phyloP scores from a whole-genome alignment of 1,140 invertebrate species.

The Bombus sylvicola region DNA sequence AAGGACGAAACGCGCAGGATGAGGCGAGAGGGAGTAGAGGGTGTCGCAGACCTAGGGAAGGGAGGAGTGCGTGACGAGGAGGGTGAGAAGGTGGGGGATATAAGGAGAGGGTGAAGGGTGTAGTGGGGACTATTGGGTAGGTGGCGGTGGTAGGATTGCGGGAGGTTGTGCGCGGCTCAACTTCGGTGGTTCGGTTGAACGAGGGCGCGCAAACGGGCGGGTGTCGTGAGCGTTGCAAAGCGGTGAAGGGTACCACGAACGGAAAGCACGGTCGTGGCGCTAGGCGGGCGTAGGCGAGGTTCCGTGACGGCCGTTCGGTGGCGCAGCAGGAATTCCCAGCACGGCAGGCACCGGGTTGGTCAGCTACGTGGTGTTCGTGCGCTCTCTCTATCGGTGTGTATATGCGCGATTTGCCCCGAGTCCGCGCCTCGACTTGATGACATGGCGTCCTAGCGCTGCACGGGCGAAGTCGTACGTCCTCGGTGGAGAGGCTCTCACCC shows the following conservation, averaged over 20 bases:
- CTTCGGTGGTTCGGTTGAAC: conserved; percentile 73
- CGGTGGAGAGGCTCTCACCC: conserved; percentile 60
- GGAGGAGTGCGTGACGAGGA: conserved; percentile 49
- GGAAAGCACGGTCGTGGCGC: conserved; percentile 68
- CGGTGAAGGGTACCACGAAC: conserved; percentile 72
- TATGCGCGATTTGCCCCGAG: conserved; percentile 69
- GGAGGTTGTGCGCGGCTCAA: conserved; percentile 56
- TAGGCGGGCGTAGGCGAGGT: conserved; percentile 79
- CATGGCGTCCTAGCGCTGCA: conserved; percentile 81
- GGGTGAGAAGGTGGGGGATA: conserved; percentile 58
- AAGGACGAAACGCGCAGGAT: conserved; percentile 47
- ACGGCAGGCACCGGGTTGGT: conserved; percentile 65
- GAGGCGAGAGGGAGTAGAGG: conserved; percentile 54
- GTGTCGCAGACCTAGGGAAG: conserved; percentile 51
- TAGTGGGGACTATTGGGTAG: conserved; percentile 59
- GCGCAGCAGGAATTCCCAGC: conserved; percentile 74
- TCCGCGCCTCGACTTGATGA: conserved; percentile 78
- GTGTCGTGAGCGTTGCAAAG: conserved; percentile 63
- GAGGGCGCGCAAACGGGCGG: conserved; percentile 74
- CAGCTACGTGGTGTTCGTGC: conserved; percentile 58
- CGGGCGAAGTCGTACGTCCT: conserved; percentile 71
- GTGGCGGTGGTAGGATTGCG: conserved; percentile 63
- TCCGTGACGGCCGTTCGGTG: conserved; percentile 77
- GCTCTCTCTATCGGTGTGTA: conserved; percentile 59
- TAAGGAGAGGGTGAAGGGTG: conserved; percentile 60